A percentile compares a stretch with the other conserved stretches of the same genome.
Conservation (phyloP, 1,140 invertebrate species). For the Colletes latitarsis region DNA sequence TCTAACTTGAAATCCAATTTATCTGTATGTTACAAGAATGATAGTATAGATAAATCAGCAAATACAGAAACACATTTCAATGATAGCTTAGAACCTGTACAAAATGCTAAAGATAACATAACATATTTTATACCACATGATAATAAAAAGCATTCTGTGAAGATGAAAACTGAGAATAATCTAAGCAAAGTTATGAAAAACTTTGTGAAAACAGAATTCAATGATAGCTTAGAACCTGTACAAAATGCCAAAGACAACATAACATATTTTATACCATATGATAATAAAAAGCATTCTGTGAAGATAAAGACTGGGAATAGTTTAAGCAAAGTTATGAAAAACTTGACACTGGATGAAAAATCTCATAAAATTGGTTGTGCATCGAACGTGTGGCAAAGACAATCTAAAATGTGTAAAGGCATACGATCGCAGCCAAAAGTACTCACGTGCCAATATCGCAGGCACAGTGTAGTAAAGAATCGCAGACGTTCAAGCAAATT, state of each 20-base stretch:
- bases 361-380: slow-evolving; percentile 32
- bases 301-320: slow-evolving; percentile 66
- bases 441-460: slow-evolving; percentile 56
- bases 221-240: slow-evolving; percentile 60
- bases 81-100: slow-evolving; percentile 59
- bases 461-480: slow-evolving; percentile 51
- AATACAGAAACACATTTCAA: slow-evolving; percentile 10
- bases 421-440: slow-evolving; percentile 22
- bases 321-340: slow-evolving; percentile 61
- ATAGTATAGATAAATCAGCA: neutral
- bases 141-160: slow-evolving; percentile 52
- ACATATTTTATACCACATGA: slow-evolving; percentile 56
- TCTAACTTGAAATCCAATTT: neutral
- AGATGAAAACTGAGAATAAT: slow-evolving; percentile 66
- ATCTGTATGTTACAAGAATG: neutral
- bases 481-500: slow-evolving; percentile 64
- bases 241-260: slow-evolving; percentile 61
- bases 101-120: slow-evolving; percentile 60
- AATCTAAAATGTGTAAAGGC: slow-evolving; percentile 35
- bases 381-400: slow-evolving; percentile 50
- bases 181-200: slow-evolving; percentile 62
- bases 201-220: slow-evolving; percentile 23
- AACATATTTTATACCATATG: slow-evolving; percentile 54
- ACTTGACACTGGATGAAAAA: slow-evolving; percentile 62
- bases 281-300: slow-evolving; percentile 52